These are phyloP conservation scores for Plestiodon gilberti DNA, from an alignment of 2,113 vertebrate species.

Conservation along the genomic window DNA sequence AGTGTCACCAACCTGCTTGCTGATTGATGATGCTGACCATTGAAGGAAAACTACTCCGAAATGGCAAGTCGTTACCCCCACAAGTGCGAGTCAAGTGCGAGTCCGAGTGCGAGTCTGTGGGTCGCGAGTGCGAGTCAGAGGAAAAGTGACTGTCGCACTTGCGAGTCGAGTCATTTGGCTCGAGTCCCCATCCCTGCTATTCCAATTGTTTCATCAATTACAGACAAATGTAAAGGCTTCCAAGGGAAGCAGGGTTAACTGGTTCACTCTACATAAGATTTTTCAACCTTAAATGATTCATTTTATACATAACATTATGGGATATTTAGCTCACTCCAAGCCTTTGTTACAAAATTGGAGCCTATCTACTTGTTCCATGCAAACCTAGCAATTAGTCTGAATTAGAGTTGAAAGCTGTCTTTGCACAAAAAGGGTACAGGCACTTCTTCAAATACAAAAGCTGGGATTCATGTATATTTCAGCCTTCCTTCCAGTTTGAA, in stretches of 20 bases:
- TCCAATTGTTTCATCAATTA: background rate
- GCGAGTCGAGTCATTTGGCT: too few relatives aligned
- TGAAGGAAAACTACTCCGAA: too few relatives aligned
- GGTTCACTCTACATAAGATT: background rate
- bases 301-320: constrained; percentile 46
- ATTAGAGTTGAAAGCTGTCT: constrained; percentile 19
- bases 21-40: too few relatives aligned
- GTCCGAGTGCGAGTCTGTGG: background rate
- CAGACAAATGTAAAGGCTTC: background rate
- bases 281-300: constrained; percentile 38
- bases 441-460: constrained; percentile 19
- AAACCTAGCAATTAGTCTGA: constrained; percentile 26
- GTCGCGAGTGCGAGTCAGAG: too few relatives aligned
- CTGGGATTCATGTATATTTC: constrained; percentile 4
- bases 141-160: too few relatives aligned
- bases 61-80: too few relatives aligned
- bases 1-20: too few relatives aligned
- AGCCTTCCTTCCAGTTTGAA: background rate
- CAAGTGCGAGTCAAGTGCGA: too few relatives aligned
- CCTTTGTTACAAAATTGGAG: constrained; percentile 36
- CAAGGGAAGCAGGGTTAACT: background rate
- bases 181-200: too few relatives aligned
- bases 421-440: background rate
- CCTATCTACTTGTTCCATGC: constrained; percentile 33
- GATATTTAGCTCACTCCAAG: constrained; percentile 44